These are phyloP conservation scores for Quadroppia sp. DNA, from an alignment of 2,888 invertebrate species.

Conservation along the genomic window DNA sequence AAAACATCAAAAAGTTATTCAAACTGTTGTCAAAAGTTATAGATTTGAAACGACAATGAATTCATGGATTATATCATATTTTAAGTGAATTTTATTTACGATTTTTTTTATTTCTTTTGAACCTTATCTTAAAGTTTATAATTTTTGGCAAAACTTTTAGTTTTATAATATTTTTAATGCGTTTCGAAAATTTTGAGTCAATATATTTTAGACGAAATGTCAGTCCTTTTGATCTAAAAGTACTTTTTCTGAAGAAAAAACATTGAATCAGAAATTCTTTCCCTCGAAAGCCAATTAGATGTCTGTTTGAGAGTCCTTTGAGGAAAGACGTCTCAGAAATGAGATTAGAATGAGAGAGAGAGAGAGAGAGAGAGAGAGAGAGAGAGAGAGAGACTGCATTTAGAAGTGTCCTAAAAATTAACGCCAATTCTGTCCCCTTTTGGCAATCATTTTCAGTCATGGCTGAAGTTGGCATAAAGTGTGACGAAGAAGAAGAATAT, in stretches of 20 bases:
- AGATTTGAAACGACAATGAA: not conserved
- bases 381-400: not conserved
- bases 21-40: not conserved
- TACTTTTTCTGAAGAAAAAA: not conserved
- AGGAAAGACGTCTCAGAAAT: constrained; percentile 10
- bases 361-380: too few relatives aligned
- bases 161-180: not conserved
- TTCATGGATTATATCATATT: not conserved
- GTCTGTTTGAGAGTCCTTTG: constrained; percentile 32
- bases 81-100: too few relatives aligned
- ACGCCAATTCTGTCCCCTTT: not conserved
- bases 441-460: not conserved
- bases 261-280: not conserved
- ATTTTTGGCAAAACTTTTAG: too few relatives aligned
- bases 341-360: too few relatives aligned
- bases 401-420: constrained; percentile 22
- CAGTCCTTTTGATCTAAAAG: constrained; percentile 5
- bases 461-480: not conserved
- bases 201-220: not conserved
- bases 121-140: too few relatives aligned
- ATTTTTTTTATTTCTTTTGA: too few relatives aligned
- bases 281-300: constrained; percentile 27
- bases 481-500: not conserved
- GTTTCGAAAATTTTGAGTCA: not conserved
- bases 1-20: not conserved